Conservation (phyloP, 1,140 invertebrate species). For the Andricus grossulariae region DNA sequence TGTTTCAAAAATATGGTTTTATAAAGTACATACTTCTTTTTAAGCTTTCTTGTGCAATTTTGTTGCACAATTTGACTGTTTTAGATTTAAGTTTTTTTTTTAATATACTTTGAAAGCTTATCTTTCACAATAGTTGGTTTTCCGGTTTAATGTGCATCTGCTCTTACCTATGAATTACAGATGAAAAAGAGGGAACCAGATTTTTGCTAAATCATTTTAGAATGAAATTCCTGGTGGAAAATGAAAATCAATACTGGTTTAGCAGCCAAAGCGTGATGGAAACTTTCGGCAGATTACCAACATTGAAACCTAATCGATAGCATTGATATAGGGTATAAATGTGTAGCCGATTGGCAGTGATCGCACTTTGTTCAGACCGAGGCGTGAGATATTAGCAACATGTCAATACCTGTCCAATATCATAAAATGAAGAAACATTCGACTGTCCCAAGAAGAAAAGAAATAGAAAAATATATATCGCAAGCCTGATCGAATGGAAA, state of each 20-base stretch:
- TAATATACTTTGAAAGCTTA: background rate
- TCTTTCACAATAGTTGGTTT: background rate
- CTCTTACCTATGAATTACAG: slow-evolving; percentile 3
- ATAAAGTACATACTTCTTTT: too few species aligned
- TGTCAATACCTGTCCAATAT: background rate
- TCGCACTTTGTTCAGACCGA: too few species aligned
- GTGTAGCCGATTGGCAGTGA: background rate
- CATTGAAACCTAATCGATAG: background rate
- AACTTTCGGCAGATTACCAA: background rate
- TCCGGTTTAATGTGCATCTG: background rate
- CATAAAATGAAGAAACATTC: slow-evolving; percentile 18
- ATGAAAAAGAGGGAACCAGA: background rate
- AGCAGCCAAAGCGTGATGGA: background rate
- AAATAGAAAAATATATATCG: background rate
- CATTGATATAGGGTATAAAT: background rate
- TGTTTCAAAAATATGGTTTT: too few species aligned
- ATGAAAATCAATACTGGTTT: slow-evolving; percentile 10
- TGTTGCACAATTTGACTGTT: too few species aligned
- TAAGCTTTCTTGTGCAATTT: too few species aligned
- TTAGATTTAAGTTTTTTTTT: too few species aligned
- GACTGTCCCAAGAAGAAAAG: background rate
- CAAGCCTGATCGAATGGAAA: background rate
- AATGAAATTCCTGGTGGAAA: background rate
- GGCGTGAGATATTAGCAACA: background rate
- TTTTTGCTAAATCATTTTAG: background rate